phyloP scores from a whole-genome alignment of 2,797 vertebrate species.

The Lacerta viridis region DNA sequence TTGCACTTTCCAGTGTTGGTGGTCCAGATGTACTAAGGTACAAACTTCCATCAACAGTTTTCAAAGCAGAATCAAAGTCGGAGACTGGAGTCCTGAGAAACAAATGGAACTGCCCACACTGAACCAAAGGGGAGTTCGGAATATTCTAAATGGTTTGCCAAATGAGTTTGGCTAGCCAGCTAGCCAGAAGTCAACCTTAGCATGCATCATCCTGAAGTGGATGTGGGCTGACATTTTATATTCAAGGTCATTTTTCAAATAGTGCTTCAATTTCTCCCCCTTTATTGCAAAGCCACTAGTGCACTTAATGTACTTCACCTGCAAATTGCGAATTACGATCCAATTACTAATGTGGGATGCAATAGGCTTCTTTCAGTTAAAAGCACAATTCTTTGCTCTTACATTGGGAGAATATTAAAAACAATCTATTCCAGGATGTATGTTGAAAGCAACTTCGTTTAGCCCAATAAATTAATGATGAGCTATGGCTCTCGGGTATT shows the following conservation, averaged over 20 bases:
- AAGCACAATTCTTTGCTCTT: slow-evolving; percentile 32
- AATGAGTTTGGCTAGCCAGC: not conserved
- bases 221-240: slow-evolving; percentile 48
- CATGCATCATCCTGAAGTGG: not conserved
- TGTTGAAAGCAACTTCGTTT: slow-evolving; percentile 57
- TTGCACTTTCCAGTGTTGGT: not conserved
- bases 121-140: not conserved
- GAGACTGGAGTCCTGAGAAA: not conserved
- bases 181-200: slow-evolving; percentile 1
- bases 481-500: slow-evolving; percentile 16
- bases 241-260: slow-evolving; percentile 57
- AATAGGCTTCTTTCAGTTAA: not conserved
- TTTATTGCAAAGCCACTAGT: slow-evolving; percentile 32
- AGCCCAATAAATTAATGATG: slow-evolving; percentile 45
- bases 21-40: not conserved
- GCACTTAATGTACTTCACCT: slow-evolving; percentile 40
- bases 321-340: slow-evolving; percentile 47
- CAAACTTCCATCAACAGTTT: not conserved
- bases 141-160: slow-evolving; percentile 16
- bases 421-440: slow-evolving; percentile 29
- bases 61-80: not conserved
- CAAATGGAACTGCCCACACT: not conserved
- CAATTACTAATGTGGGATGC: slow-evolving; percentile 33
- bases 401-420: slow-evolving; percentile 39
- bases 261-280: slow-evolving; percentile 38